These are phyloP conservation scores for Sarcoramphus papa DNA, from an alignment of 2,797 vertebrate genomes.

Conservation along the genomic window DNA sequence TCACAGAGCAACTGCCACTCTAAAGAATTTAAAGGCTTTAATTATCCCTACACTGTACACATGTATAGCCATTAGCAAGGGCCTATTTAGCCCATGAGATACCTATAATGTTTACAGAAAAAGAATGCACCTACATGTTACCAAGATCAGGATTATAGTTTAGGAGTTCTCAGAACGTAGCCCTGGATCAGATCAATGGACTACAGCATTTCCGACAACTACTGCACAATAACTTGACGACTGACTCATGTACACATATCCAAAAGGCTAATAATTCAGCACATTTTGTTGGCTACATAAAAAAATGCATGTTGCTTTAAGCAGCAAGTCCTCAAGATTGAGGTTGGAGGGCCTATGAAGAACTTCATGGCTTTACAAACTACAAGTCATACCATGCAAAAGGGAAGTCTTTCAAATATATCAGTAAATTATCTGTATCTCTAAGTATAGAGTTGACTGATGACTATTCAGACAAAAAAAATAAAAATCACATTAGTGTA, in stretches of 20 bases:
- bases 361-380: neutral
- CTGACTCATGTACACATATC: neutral
- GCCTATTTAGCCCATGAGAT: neutral
- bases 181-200: neutral
- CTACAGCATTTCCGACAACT: neutral
- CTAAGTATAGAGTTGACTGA: neutral
- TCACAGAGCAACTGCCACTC: neutral
- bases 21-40: neutral
- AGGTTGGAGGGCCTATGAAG: neutral
- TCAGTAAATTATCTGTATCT: neutral
- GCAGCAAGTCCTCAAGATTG: neutral
- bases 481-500: neutral
- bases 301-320: neutral
- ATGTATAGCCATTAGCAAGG: neutral
- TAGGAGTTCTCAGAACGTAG: neutral
- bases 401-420: neutral
- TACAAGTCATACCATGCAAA: neutral
- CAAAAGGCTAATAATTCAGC: neutral
- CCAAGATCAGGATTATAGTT: neutral
- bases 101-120: neutral
- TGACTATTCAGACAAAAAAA: neutral
- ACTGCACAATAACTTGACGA: neutral
- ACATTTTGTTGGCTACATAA: neutral
- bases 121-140: neutral
- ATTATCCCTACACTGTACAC: neutral